Evolutionary conservation across 2,888 invertebrate genomes (phyloP), one percentile per base, ranked within the genome.

Genomic region (Xylota sylvarum): DNA sequence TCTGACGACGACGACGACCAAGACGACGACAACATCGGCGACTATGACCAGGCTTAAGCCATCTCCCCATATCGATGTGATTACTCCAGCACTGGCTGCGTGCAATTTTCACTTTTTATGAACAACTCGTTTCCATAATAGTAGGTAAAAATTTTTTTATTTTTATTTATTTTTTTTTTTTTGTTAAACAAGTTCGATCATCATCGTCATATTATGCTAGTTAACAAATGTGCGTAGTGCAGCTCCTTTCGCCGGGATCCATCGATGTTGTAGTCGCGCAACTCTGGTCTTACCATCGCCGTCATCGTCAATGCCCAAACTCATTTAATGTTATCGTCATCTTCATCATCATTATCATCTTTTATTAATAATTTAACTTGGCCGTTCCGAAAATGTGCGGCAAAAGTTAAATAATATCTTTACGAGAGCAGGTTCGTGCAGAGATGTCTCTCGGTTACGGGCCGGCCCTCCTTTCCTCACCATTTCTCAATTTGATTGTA

Each of bases 81-180:
- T 87, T 83, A 82, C 81, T 77, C 46, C 46, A 50, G 72, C 81
- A 64, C 76, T 80, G 77, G 60, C 82, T 86, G 67, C 72, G 81
- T 81, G 82, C 83, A 87, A 84, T 87, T 87, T 87, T 87, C 87
- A 87, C 87, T 87, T 87, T 87, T 87, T 87, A 87, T 87, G 80
- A 82, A 79, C 79, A 88, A 86, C 84, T 88, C 79, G 88, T 82
- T 88, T 87, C 84, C 84, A 80, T 86, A 88, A 88, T 82, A 87
- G 85, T 79, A 85, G 80, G 80, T 77, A 83, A 79, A 50, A 55
- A 32, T 60, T 64, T 35, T 35, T 35, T 35, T 35, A 3, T 2
- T 67, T 69, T 64, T 58, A 77, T 35, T 55, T 64, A n/a, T n/a
- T 35, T 35, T 35, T 2, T 67, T 69, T 64, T 58, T 82, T 35